Conservation (phyloP, 2,797 vertebrate genomes). For the Ficedula albicollis region DNA sequence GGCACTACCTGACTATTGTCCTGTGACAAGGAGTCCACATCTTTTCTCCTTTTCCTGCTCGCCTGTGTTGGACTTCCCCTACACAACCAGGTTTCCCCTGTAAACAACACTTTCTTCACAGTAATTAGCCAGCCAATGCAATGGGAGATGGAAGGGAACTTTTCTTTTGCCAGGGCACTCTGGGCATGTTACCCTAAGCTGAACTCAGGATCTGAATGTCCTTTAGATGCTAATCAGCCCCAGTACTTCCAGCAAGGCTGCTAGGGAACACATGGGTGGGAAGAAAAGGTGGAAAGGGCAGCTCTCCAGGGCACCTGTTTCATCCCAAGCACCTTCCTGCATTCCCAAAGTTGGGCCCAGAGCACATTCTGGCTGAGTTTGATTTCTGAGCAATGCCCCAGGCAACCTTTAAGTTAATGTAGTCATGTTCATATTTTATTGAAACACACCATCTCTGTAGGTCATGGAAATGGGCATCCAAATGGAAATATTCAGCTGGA, state of each 20-base stretch:
- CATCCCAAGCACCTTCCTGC: neutral
- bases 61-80: neutral
- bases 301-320: neutral
- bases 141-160: neutral
- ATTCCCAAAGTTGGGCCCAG: neutral
- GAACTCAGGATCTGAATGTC: neutral
- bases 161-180: neutral
- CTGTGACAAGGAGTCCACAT: neutral
- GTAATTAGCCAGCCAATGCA: neutral
- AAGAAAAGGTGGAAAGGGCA: neutral
- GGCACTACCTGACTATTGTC: neutral
- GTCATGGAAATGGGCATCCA: slow-evolving; percentile 11
- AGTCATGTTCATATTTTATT: slow-evolving; percentile 36
- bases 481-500: neutral
- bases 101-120: neutral
- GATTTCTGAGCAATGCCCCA: neutral
- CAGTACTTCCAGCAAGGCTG: neutral
- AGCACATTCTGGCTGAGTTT: neutral
- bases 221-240: neutral
- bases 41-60: neutral
- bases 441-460: neutral
- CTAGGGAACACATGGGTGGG: neutral
- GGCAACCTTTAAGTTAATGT: slow-evolving; percentile 37
- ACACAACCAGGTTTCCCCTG: neutral
- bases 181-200: neutral